A percentile compares a stretch with the other conserved stretches of the same genome.
Conservation (phyloP, 2,113 vertebrate species). For the Pseudolaguvia tuberculata region DNA sequence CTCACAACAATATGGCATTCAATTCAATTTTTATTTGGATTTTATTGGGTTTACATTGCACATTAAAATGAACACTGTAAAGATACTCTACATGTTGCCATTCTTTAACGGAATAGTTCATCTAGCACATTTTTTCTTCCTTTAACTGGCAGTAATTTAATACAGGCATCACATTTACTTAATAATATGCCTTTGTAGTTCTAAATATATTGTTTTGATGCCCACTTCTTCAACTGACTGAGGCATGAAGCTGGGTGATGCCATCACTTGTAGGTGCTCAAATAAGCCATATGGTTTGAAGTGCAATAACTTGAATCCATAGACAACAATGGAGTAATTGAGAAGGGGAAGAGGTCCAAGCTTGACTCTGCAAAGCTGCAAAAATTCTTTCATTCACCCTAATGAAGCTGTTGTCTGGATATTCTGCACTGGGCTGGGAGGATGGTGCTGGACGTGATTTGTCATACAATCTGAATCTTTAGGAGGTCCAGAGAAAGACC, state of each 20-base stretch:
- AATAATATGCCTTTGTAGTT: conserved; percentile 5
- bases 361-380: conserved; percentile 71
- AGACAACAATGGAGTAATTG: conserved; percentile 68
- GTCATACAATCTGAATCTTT: conserved; percentile 79
- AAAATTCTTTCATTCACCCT: conserved; percentile 71
- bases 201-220: neutral
- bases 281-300: conserved; percentile 64
- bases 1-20: no score
- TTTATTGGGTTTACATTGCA: no score
- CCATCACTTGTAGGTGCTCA: conserved; percentile 46
- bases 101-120: neutral
- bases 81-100: neutral
- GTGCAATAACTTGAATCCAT: conserved; percentile 68
- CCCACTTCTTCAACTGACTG: conserved; percentile 6
- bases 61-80: neutral
- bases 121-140: neutral
- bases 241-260: conserved; percentile 15
- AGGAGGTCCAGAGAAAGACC: conserved; percentile 69
- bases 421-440: conserved; percentile 46
- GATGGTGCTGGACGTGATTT: conserved; percentile 69
- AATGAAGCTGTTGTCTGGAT: conserved; percentile 75
- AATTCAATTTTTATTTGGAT: no score
- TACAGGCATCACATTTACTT: neutral
- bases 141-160: neutral
- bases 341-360: conserved; percentile 64